These are phyloP conservation scores for Oscheius myriophilus DNA, from an alignment of 2,888 invertebrate genomes.

Conservation along the genomic window DNA sequence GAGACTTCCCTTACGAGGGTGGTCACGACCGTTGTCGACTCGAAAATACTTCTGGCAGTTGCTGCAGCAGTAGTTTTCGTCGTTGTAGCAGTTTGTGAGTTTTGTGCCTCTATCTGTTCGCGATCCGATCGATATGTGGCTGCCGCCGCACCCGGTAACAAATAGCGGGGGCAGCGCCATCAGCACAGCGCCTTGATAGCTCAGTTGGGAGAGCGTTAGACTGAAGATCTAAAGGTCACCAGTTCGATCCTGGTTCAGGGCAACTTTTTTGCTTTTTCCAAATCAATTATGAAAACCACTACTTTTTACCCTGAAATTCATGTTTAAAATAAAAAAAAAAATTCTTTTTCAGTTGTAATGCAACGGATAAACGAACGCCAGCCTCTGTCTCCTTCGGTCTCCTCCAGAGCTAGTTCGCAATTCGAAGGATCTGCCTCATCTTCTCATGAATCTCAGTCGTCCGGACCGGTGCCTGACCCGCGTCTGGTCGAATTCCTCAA, in stretches of 20 bases:
- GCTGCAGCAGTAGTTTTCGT: slow-evolving; percentile 14
- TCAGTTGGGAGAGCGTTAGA: slow-evolving; percentile 67
- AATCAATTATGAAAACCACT: too few relatives aligned
- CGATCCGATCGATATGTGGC: too few relatives aligned
- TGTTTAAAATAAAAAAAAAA: not conserved
- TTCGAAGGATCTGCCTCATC: slow-evolving; percentile 14
- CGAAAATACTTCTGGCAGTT: slow-evolving; percentile 17
- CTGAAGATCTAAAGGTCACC: slow-evolving; percentile 67
- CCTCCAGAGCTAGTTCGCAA: slow-evolving; percentile 8
- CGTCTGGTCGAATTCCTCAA: slow-evolving; percentile 20
- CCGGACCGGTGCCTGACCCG: slow-evolving; percentile 10
- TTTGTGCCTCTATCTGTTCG: too few relatives aligned
- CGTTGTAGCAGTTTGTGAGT: slow-evolving; percentile 7
- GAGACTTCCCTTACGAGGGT: slow-evolving; percentile 15
- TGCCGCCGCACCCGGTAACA: too few relatives aligned
- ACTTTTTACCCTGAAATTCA: too few relatives aligned
- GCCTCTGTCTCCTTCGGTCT: not conserved
- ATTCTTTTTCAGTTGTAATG: slow-evolving; percentile 9
- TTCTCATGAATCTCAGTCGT: slow-evolving; percentile 15
- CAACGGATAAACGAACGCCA: not conserved
- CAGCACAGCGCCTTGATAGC: slow-evolving; percentile 36
- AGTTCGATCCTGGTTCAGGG: slow-evolving; percentile 63
- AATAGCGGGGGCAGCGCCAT: too few relatives aligned
- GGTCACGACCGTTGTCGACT: slow-evolving; percentile 6
- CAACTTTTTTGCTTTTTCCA: slow-evolving; percentile 21